These are phyloP conservation scores for Apamea crenata DNA, from an alignment of 2,888 invertebrate genomes.

Conservation along the genomic window DNA sequence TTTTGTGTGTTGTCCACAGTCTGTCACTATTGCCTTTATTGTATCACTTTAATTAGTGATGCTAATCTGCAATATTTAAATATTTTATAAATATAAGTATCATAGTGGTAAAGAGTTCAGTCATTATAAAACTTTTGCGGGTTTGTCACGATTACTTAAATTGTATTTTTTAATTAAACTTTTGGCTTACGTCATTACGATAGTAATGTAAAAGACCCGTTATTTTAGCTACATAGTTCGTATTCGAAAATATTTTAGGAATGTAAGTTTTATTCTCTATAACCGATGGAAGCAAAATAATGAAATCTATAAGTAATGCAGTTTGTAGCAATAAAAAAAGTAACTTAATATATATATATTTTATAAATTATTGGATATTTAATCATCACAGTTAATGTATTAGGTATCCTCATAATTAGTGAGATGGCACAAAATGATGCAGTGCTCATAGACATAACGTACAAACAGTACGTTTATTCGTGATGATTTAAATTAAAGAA, in stretches of 20 bases:
- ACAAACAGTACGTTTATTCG: not conserved
- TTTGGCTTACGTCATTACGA: constrained; percentile 30
- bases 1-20: not conserved
- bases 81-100: constrained; percentile 9
- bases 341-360: constrained; percentile 7
- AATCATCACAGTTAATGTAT: constrained; percentile 10
- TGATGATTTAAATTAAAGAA: constrained; percentile 2
- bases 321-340: constrained; percentile 46
- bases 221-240: constrained; percentile 39
- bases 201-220: constrained; percentile 35
- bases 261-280: constrained; percentile 25
- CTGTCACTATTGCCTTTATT: not conserved
- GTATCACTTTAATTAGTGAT: constrained; percentile 11
- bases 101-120: constrained; percentile 7
- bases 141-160: constrained; percentile 28
- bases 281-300: constrained; percentile 25
- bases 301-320: constrained; percentile 39
- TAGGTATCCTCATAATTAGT: constrained; percentile 5
- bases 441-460: constrained; percentile 3
- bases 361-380: constrained; percentile 27
- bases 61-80: constrained; percentile 4
- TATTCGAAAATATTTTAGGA: constrained; percentile 44
- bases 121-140: constrained; percentile 24
- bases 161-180: constrained; percentile 13
- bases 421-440: constrained; percentile 14